Evolutionary conservation across 2,888 invertebrate genomes (phyloP).

Genomic region (Netelia inedita): DNA sequence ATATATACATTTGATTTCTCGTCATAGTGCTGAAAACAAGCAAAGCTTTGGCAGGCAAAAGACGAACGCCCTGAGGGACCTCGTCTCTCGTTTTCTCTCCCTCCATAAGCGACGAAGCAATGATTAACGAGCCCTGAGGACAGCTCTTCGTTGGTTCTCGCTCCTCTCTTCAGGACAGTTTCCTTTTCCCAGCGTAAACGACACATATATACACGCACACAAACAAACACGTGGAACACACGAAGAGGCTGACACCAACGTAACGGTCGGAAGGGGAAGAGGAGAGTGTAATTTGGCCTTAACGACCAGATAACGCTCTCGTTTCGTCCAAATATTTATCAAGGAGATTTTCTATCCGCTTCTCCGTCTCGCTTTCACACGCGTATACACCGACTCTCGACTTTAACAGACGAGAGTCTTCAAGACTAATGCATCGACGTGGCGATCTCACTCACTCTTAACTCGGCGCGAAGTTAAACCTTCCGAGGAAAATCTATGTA

Average conservation of each 20-base stretch:
- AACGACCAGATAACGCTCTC: constrained; percentile 68
- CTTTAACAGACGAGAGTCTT: constrained; percentile 41
- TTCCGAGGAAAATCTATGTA: constrained; percentile 62
- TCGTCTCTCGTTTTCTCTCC: constrained; percentile 51
- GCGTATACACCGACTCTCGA: constrained; percentile 5
- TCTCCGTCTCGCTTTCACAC: constrained; percentile 12
- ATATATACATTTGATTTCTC: constrained; percentile 24
- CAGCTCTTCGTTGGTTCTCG: constrained; percentile 53
- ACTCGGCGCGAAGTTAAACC: constrained; percentile 13
- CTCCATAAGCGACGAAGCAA: constrained; percentile 54
- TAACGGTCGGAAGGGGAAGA: constrained; percentile 46
- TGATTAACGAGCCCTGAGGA: constrained; percentile 68
- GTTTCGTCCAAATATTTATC: constrained; percentile 70
- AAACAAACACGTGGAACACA: constrained; percentile 3
- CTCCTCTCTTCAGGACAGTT: constrained; percentile 58
- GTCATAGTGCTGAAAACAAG: constrained; percentile 50
- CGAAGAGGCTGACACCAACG: not conserved
- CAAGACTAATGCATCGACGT: constrained; percentile 67
- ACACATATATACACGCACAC: not conserved
- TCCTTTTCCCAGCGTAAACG: constrained; percentile 58
- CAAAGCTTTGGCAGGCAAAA: constrained; percentile 62
- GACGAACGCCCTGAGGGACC: constrained; percentile 53
- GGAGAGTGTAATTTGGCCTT: constrained; percentile 67
- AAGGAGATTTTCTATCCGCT: constrained; percentile 51
- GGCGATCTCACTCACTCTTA: constrained; percentile 45